These are phyloP conservation scores for Thryonomys swinderianus DNA, from an alignment of 2,113 vertebrate genomes.

Conservation along the genomic window DNA sequence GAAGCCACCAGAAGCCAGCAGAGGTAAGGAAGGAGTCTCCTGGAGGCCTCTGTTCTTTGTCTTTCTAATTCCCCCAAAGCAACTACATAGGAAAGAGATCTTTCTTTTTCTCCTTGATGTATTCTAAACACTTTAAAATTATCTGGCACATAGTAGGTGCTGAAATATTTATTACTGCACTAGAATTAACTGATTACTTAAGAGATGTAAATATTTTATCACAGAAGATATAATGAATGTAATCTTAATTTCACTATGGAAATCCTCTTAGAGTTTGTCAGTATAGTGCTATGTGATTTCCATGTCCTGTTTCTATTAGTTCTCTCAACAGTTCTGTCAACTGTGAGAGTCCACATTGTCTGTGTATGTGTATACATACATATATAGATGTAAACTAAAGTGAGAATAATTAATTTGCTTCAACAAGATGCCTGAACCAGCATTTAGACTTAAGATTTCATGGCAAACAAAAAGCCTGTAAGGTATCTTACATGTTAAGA, in stretches of 20 bases:
- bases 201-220: conserved; percentile 4
- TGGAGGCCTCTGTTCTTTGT: not conserved
- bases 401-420: not conserved
- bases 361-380: not conserved
- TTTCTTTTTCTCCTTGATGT: not conserved
- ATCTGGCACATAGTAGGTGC: conserved; percentile 1
- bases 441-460: not conserved
- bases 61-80: not conserved
- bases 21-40: not conserved
- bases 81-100: not conserved
- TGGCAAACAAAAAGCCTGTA: not conserved
- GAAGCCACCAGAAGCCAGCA: not conserved
- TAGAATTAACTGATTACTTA: not conserved
- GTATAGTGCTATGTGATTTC: not conserved
- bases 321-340: not conserved
- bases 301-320: not conserved
- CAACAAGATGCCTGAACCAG: not conserved
- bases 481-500: not conserved
- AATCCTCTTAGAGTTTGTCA: not conserved
- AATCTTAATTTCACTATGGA: conserved; percentile 30
- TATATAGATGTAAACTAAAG: not conserved
- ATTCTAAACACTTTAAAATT: conserved; percentile 26
- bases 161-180: conserved; percentile 49
- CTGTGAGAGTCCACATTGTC: not conserved
- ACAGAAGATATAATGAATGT: not conserved